Percentiles rank a stretch among this genome's conserved stretches.
Evolutionary conservation across 1,140 invertebrate species (phyloP).

Genomic region (Globodera ellingtonae): DNA sequence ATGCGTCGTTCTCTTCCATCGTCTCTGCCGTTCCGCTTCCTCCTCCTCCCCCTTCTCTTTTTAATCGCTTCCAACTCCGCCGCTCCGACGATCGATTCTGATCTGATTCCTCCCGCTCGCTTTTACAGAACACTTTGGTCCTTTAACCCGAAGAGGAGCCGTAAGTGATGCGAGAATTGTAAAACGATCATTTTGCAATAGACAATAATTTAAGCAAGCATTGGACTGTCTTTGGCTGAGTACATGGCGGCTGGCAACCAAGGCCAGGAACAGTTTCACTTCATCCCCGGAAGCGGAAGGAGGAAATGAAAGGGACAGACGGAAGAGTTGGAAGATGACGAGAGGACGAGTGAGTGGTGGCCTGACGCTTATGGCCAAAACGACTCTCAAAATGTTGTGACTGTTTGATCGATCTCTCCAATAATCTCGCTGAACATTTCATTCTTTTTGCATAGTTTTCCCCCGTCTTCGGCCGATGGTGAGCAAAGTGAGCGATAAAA

Average conservation of each 20-base stretch:
- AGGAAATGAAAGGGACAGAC: slow-evolving; percentile 29
- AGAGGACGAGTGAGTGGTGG: background rate
- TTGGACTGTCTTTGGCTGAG: slow-evolving; percentile 50
- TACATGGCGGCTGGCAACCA: slow-evolving; percentile 50
- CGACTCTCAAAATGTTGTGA: no score
- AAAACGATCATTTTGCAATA: slow-evolving; percentile 23
- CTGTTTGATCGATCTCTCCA: background rate
- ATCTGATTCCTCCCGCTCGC: slow-evolving; percentile 14
- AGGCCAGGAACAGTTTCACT: slow-evolving; percentile 55
- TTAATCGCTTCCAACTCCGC: background rate
- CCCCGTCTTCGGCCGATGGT: background rate
- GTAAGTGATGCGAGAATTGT: slow-evolving; percentile 34
- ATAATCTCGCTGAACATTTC: background rate
- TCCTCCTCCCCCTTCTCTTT: background rate
- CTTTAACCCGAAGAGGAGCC: slow-evolving; percentile 46
- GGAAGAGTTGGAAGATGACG: slow-evolving; percentile 4
- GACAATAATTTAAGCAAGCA: slow-evolving; percentile 45
- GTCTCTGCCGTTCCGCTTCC: background rate
- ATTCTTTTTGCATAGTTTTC: background rate
- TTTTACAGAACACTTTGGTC: slow-evolving; percentile 39
- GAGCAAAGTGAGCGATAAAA: slow-evolving; percentile 10
- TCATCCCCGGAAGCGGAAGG: slow-evolving; percentile 43
- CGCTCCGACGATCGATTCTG: background rate
- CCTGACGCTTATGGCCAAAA: background rate
- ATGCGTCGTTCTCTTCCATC: slow-evolving; percentile 7